A percentile compares a stretch with the other conserved stretches of the same genome.
Conservation (phyloP, 2,888 invertebrate genomes). For the Oligia latruncula region DNA sequence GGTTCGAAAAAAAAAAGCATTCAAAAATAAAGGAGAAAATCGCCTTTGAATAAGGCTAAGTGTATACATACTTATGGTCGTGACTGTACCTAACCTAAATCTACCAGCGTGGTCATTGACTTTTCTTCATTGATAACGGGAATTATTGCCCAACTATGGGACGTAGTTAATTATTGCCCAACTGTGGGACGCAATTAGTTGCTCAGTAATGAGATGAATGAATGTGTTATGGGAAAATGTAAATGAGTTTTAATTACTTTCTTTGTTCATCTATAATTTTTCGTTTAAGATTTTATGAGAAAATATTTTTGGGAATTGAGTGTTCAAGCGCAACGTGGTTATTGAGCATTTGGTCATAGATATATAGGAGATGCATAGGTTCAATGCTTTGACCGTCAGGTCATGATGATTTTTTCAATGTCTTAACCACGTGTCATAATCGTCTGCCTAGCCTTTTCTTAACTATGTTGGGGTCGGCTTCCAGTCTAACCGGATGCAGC, state of each 20-base stretch:
- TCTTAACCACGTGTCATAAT: neutral
- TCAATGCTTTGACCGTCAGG: neutral
- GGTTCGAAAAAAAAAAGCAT: too few relatives aligned
- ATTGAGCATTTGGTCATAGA: neutral
- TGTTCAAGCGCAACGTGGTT: neutral
- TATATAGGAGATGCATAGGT: too few relatives aligned
- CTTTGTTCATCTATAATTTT: constrained; percentile 31
- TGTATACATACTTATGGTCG: too few relatives aligned
- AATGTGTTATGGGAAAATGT: constrained; percentile 39
- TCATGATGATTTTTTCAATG: neutral
- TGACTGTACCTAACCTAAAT: constrained; percentile 38
- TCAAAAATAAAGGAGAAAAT: too few relatives aligned
- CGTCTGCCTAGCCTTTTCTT: too few relatives aligned
- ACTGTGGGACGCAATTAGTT: constrained; percentile 32
- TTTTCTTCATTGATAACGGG: constrained; percentile 53
- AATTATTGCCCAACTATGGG: constrained; percentile 51
- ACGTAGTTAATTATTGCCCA: constrained; percentile 41
- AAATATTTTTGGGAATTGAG: constrained; percentile 11
- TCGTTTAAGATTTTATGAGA: constrained; percentile 9
- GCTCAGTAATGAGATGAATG: constrained; percentile 36
- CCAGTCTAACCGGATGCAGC: too few relatives aligned
- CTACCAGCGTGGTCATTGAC: constrained; percentile 39
- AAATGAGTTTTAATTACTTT: constrained; percentile 43
- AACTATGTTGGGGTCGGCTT: too few relatives aligned
- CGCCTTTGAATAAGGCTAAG: too few relatives aligned